These are phyloP conservation scores for Geophilus truncorum DNA, from an alignment of 2,888 invertebrate genomes.

Conservation along the genomic window DNA sequence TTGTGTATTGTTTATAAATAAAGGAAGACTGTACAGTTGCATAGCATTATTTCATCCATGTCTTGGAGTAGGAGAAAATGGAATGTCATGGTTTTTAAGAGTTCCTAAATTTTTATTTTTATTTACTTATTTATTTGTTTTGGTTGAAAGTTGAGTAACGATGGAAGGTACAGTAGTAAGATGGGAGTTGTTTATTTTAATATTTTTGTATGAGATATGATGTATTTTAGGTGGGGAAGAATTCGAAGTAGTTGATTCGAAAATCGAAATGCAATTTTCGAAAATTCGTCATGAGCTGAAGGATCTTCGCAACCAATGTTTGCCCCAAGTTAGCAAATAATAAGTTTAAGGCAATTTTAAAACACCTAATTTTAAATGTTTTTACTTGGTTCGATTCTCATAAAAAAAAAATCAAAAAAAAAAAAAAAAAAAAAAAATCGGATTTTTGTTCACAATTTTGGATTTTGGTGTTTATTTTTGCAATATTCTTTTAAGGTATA, in stretches of 20 bases:
- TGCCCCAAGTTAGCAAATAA: not conserved
- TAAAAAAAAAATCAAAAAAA: no score
- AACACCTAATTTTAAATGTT: not conserved
- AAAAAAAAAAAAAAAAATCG: no score
- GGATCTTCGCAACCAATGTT: not conserved
- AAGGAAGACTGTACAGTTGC: no score
- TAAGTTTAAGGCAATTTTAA: not conserved
- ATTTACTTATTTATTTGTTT: not conserved
- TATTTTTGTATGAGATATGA: not conserved
- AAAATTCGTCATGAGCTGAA: not conserved
- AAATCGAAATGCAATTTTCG: not conserved
- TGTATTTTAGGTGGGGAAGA: not conserved
- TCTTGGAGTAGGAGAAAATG: not conserved
- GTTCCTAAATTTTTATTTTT: not conserved
- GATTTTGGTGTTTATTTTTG: no score
- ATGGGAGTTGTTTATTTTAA: not conserved
- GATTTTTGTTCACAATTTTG: no score
- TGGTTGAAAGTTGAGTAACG: not conserved
- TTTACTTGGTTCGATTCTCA: no score
- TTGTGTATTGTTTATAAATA: no score
- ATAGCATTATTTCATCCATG: not conserved
- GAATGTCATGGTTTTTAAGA: not conserved
- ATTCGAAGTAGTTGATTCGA: not conserved
- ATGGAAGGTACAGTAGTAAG: not conserved
- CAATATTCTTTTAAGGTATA: no score